These are phyloP conservation scores for Theretra japonica DNA, from an alignment of 2,888 invertebrate species.

Conservation along the genomic window DNA sequence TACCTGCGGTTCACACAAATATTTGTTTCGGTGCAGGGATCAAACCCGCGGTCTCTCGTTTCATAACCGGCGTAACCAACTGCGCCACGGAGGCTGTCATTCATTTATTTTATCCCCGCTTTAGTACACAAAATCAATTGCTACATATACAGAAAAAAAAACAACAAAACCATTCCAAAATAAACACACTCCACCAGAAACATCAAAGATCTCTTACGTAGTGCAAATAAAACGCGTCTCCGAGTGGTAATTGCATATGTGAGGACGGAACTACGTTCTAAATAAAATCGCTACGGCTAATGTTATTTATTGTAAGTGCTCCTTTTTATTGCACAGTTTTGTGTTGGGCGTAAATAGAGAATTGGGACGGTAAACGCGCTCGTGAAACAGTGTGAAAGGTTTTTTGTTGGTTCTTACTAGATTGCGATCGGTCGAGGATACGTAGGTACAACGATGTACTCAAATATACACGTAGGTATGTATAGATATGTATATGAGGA, in stretches of 20 bases:
- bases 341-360: conserved; percentile 24
- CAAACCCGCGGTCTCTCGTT: no score
- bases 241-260: conserved; percentile 53
- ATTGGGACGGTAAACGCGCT: not conserved
- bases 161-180: conserved; percentile 1
- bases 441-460: no score
- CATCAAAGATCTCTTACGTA: conserved; percentile 17
- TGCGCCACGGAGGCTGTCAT: no score
- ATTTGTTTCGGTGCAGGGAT: no score
- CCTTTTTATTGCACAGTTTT: conserved; percentile 28
- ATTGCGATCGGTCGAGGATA: not conserved
- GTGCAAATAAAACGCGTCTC: conserved; percentile 54
- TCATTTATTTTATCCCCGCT: no score
- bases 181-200: conserved; percentile 2
- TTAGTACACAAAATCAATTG: no score
- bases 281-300: conserved; percentile 40
- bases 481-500: no score
- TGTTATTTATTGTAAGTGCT: conserved; percentile 31
- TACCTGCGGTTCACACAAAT: no score
- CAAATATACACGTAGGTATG: no score
- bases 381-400: conserved; percentile 17
- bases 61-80: no score
- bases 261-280: conserved; percentile 36
- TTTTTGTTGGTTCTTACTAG: not conserved
- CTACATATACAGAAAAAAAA: no score